Conservation (phyloP, 1,140 invertebrate genomes). For the Grapholita molesta region DNA sequence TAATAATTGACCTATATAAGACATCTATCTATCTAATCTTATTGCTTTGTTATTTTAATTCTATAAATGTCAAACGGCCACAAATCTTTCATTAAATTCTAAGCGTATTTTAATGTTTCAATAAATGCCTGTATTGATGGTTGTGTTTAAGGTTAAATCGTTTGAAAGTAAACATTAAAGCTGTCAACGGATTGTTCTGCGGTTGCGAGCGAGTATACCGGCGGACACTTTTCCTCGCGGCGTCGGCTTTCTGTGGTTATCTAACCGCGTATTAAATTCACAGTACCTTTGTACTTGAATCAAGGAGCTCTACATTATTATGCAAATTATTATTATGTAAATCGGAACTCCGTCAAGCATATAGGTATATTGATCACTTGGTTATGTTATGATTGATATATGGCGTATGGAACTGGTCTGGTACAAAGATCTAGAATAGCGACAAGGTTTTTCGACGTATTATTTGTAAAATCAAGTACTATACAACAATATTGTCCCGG, state of each 20-base stretch:
- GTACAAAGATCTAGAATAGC: no score
- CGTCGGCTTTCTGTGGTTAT: background rate
- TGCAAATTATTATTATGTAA: constrained; percentile 7
- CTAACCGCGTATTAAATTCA: background rate
- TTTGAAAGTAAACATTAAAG: constrained; percentile 7
- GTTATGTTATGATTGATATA: background rate
- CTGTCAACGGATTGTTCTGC: background rate
- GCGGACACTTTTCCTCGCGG: background rate
- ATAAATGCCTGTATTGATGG: background rate
- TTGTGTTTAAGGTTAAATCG: background rate
- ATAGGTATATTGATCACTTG: background rate
- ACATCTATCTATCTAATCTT: no score
- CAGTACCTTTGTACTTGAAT: background rate
- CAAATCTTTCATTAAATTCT: background rate
- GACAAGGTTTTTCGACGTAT: no score
- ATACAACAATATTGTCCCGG: no score
- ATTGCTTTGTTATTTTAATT: background rate
- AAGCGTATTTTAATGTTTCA: background rate
- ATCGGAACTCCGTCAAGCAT: background rate
- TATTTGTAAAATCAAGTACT: no score
- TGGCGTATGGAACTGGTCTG: no score
- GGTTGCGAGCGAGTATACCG: background rate
- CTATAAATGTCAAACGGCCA: background rate
- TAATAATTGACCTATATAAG: background rate
- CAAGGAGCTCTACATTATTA: constrained; percentile 12